Percentiles rank a stretch among this genome's conserved stretches.
These are phyloP conservation scores for Centropus bengalensis DNA, from an alignment of 2,113 vertebrate genomes.

Conservation along the genomic window DNA sequence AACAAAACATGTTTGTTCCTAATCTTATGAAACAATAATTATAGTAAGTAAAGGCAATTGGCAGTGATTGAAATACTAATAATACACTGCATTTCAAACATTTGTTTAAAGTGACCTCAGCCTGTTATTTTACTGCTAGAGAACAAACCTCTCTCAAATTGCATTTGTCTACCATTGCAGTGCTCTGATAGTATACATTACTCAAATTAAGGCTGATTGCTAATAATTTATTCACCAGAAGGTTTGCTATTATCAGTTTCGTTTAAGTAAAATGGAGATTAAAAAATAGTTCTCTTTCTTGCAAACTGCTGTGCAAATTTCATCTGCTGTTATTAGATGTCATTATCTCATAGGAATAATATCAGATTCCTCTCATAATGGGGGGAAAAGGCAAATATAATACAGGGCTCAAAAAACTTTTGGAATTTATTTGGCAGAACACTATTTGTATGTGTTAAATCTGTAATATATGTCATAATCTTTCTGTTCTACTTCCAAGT, in stretches of 20 bases:
- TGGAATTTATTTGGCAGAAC: background rate
- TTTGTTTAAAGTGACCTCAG: constrained; percentile 42
- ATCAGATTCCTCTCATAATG: background rate
- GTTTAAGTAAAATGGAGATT: constrained; percentile 13
- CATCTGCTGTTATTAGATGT: background rate
- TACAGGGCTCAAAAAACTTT: background rate
- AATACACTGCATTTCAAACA: constrained; percentile 39
- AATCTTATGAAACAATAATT: constrained; percentile 62
- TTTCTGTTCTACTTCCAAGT: background rate
- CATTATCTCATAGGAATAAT: background rate
- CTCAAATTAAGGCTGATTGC: constrained; percentile 38
- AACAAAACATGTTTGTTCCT: constrained; percentile 21
- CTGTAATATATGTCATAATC: background rate
- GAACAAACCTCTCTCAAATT: constrained; percentile 58
- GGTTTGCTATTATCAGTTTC: constrained; percentile 34
- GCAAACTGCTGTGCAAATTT: constrained; percentile 16
- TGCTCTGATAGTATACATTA: background rate
- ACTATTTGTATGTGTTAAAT: background rate
- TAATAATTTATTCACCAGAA: constrained; percentile 52
- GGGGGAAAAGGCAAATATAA: background rate
- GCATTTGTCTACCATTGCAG: constrained; percentile 1
- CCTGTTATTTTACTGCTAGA: constrained; percentile 54
- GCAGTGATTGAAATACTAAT: constrained; percentile 52
- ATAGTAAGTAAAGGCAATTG: constrained; percentile 64
- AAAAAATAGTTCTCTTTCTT: constrained; percentile 14